A percentile compares a stretch with the other conserved stretches of the same genome.
Conservation (phyloP, 2,113 vertebrate genomes). For the Chaetura pelagica region DNA sequence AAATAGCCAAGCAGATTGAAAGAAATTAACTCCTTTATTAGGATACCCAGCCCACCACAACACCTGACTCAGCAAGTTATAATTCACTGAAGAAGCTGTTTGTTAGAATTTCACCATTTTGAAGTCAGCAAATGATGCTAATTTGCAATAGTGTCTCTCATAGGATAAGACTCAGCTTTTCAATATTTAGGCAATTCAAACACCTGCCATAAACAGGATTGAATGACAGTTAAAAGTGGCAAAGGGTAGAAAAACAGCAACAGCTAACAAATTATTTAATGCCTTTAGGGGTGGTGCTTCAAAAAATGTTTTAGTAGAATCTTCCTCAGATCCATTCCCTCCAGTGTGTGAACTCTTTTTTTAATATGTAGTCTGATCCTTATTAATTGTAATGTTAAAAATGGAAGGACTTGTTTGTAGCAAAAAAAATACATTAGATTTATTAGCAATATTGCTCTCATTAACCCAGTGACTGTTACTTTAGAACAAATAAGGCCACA, state of each 20-base stretch:
- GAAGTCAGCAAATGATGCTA: background rate
- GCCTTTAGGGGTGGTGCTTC: background rate
- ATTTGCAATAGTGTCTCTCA: background rate
- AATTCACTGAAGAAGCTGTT: background rate
- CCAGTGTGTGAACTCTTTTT: background rate
- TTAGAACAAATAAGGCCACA: background rate
- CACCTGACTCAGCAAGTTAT: accelerated
- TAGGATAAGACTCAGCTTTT: background rate
- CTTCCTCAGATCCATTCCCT: background rate
- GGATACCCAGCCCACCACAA: background rate
- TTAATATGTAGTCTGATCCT: background rate
- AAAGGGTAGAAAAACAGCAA: background rate
- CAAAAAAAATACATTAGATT: background rate
- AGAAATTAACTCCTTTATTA: background rate
- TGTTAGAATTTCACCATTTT: background rate
- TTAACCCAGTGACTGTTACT: background rate
- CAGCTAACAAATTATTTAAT: background rate
- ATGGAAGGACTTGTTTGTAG: background rate
- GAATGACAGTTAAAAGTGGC: background rate
- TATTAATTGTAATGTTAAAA: background rate
- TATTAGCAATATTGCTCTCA: background rate
- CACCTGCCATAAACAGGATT: background rate
- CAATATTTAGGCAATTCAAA: background rate
- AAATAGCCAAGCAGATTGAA: background rate
- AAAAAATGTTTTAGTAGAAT: background rate